These are phyloP conservation scores for Pyrgilauda ruficollis DNA, from an alignment of 2,113 vertebrate genomes.

Conservation along the genomic window DNA sequence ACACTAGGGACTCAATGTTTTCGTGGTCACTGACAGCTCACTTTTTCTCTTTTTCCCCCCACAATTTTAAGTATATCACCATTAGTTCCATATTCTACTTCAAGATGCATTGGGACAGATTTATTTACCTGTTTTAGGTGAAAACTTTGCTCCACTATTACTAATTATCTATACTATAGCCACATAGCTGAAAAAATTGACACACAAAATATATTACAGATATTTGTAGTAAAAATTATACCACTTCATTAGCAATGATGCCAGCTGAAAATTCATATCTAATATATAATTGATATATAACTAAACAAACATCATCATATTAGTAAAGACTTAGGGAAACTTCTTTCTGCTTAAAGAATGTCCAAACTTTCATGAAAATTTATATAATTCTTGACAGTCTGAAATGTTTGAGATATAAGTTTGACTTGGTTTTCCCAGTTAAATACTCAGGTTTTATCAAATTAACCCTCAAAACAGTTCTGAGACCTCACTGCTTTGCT, in stretches of 20 bases:
- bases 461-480: background rate
- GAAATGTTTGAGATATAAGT: background rate
- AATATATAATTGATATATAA: background rate
- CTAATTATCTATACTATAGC: background rate
- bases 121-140: background rate
- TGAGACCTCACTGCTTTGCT: background rate
- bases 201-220: background rate
- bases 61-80: background rate
- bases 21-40: background rate
- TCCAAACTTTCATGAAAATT: background rate
- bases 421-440: background rate
- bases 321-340: background rate
- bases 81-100: background rate
- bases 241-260: background rate
- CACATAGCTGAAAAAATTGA: background rate
- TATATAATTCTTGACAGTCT: background rate
- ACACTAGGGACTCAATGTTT: background rate
- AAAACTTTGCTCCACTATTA: background rate
- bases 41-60: fast-evolving
- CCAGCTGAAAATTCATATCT: background rate
- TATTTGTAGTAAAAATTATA: background rate
- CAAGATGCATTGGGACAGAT: background rate
- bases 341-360: background rate
- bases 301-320: background rate
- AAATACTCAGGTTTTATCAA: background rate